Percentiles rank a stretch among this genome's conserved stretches.
These are phyloP conservation scores for Hemithea aestivaria DNA, from an alignment of 2,888 invertebrate species.

Conservation along the genomic window DNA sequence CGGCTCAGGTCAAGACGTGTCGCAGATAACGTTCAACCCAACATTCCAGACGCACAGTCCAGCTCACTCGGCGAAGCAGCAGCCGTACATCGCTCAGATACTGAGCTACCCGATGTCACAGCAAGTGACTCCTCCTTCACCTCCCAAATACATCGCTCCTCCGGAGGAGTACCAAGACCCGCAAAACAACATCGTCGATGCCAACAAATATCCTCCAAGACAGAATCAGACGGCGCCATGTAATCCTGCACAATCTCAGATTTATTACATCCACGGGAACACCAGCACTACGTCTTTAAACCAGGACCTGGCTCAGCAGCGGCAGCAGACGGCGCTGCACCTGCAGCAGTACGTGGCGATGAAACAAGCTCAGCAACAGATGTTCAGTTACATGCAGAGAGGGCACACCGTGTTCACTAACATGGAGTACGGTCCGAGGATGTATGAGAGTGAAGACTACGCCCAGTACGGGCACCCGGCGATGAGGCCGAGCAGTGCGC, in stretches of 20 bases:
- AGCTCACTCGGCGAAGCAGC: constrained; percentile 65
- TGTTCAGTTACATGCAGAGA: constrained; percentile 67
- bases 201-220: constrained; percentile 46
- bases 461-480: constrained; percentile 57
- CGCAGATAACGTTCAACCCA: constrained; percentile 72
- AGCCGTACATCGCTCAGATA: constrained; percentile 73
- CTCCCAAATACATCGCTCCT: constrained; percentile 69
- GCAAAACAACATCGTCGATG: constrained; percentile 54
- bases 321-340: constrained; percentile 72
- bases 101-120: constrained; percentile 71
- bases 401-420: constrained; percentile 68
- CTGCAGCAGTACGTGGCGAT: constrained; percentile 75
- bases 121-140: constrained; percentile 66
- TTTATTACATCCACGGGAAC: constrained; percentile 71
- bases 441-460: constrained; percentile 63
- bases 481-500: constrained; percentile 64
- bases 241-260: constrained; percentile 49
- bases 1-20: constrained; percentile 54
- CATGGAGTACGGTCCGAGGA: constrained; percentile 54
- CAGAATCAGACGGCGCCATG: constrained; percentile 40
- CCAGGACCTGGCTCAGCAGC: constrained; percentile 63
- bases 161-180: constrained; percentile 74
- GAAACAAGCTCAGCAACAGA: constrained; percentile 76
- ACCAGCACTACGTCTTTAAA: constrained; percentile 42
- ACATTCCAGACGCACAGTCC: constrained; percentile 77